A percentile compares a stretch with the other conserved stretches of the same genome.
Conservation (phyloP, 2,888 invertebrate genomes). For the Eugnorisma glareosa region DNA sequence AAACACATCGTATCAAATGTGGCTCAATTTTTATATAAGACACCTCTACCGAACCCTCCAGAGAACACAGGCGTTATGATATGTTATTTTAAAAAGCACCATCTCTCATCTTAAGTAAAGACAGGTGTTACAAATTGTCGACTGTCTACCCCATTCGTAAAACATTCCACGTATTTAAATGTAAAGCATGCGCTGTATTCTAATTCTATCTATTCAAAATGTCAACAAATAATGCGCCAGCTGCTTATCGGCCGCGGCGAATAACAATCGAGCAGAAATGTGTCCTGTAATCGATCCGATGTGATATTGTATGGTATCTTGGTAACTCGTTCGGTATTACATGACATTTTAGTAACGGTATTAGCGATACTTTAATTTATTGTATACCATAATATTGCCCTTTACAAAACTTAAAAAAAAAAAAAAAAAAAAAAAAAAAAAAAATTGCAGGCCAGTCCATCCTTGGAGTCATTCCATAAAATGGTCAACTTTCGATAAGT, state of each 20-base stretch:
- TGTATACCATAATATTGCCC: neutral
- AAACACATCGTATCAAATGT: neutral
- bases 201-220: slow-evolving; percentile 52
- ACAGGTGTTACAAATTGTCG: slow-evolving; percentile 39
- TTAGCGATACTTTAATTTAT: neutral
- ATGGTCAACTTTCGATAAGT: no score
- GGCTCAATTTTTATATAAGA: neutral
- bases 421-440: no score
- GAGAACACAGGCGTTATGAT: neutral
- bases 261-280: slow-evolving; percentile 55
- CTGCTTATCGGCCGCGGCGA: slow-evolving; percentile 32
- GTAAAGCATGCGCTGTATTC: slow-evolving; percentile 43
- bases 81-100: neutral
- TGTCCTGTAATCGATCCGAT: slow-evolving; percentile 30
- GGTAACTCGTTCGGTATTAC: slow-evolving; percentile 23
- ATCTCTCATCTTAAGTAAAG: slow-evolving; percentile 8
- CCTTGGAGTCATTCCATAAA: no score
- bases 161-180: slow-evolving; percentile 55
- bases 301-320: slow-evolving; percentile 14
- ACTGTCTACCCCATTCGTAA: slow-evolving; percentile 20
- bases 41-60: neutral
- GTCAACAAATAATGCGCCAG: slow-evolving; percentile 54
- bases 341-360: neutral
- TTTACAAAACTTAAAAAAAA: neutral
- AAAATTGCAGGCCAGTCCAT: no score